These are phyloP conservation scores for Crepidodera aurea DNA, from an alignment of 2,888 invertebrate species.

Conservation along the genomic window DNA sequence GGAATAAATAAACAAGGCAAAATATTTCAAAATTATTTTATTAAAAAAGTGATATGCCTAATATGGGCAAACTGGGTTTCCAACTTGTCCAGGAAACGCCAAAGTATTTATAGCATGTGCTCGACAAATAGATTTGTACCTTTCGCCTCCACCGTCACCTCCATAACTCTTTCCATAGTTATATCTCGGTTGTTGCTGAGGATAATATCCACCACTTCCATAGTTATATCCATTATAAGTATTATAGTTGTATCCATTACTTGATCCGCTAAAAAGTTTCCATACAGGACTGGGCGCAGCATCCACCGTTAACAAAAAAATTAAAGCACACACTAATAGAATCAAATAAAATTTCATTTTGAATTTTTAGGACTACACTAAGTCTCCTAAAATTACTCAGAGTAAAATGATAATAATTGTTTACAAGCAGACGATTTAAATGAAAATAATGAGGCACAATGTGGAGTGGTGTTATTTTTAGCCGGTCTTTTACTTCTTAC, in stretches of 20 bases:
- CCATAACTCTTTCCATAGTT: neutral
- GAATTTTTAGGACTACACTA: conserved; percentile 31
- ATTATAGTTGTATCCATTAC: conserved; percentile 25
- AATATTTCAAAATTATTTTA: too few relatives aligned
- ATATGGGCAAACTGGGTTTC: conserved; percentile 45
- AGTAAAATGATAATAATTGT: neutral
- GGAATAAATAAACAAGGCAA: too few relatives aligned
- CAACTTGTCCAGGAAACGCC: conserved; percentile 64
- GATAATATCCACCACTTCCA: neutral
- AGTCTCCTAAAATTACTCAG: neutral
- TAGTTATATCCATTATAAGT: conserved; percentile 27
- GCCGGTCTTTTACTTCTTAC: neutral
- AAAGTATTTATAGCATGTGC: conserved; percentile 70
- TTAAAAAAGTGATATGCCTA: too few relatives aligned
- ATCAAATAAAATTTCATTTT: conserved; percentile 45
- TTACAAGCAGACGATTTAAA: neutral
- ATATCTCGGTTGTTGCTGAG: conserved; percentile 1
- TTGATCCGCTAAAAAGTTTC: neutral
- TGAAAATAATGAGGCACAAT: neutral
- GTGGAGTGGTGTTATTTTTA: neutral
- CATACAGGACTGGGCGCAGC: neutral
- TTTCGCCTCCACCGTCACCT: conserved; percentile 57
- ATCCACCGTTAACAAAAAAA: neutral
- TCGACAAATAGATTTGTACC: conserved; percentile 76
- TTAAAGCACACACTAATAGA: neutral